These are phyloP conservation scores for Leuciscus waleckii DNA, from an alignment of 2,797 vertebrate genomes.

Conservation along the genomic window DNA sequence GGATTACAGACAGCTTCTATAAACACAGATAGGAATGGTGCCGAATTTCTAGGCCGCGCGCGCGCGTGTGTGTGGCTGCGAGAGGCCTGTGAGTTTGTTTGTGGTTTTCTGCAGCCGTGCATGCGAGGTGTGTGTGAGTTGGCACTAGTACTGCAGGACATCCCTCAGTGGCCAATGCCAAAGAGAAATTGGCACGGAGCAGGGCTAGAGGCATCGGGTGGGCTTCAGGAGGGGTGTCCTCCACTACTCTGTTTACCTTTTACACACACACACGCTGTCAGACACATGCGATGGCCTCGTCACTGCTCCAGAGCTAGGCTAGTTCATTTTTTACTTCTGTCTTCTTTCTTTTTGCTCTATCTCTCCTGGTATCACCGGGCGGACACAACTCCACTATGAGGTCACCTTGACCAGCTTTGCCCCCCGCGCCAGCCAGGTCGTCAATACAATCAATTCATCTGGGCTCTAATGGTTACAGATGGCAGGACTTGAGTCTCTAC, in stretches of 20 bases:
- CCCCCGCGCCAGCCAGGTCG: slow-evolving; percentile 58
- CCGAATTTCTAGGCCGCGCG: slow-evolving; percentile 46
- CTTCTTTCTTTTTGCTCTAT: slow-evolving; percentile 22
- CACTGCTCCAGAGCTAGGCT: slow-evolving; percentile 13
- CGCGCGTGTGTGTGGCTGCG: not conserved
- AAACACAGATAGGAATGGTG: slow-evolving; percentile 62
- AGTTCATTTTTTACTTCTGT: slow-evolving; percentile 32
- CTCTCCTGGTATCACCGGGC: slow-evolving; percentile 43
- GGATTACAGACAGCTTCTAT: slow-evolving; percentile 77
- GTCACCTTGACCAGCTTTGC: slow-evolving; percentile 63
- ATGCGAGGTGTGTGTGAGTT: slow-evolving; percentile 70
- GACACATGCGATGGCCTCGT: slow-evolving; percentile 35
- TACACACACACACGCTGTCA: slow-evolving; percentile 37
- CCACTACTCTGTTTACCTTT: slow-evolving; percentile 61
- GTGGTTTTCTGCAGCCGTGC: slow-evolving; percentile 39
- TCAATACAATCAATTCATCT: slow-evolving; percentile 66
- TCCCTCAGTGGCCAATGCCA: slow-evolving; percentile 80
- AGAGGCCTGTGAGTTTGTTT: slow-evolving; percentile 39
- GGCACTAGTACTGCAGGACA: slow-evolving; percentile 81
- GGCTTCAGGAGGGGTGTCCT: slow-evolving; percentile 54
- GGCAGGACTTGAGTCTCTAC: slow-evolving; percentile 62
- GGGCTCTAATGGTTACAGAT: slow-evolving; percentile 68
- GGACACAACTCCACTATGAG: slow-evolving; percentile 45
- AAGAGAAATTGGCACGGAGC: slow-evolving; percentile 79
- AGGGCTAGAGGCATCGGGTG: slow-evolving; percentile 64